Evolutionary conservation across 1,140 invertebrate genomes (phyloP).

Genomic region (Xylocopa sonorina): DNA sequence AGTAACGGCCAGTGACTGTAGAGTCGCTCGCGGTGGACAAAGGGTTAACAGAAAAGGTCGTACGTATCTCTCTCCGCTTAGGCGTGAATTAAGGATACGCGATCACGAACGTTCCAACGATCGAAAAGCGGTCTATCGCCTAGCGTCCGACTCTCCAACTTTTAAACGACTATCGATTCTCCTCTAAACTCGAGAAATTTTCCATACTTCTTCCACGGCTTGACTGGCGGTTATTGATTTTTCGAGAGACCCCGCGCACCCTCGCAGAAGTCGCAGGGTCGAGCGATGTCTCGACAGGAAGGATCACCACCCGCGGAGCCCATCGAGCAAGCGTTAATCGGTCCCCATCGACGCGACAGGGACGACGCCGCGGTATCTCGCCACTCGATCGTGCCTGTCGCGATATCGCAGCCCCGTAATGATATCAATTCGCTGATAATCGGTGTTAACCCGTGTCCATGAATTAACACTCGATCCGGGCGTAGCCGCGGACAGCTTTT

Average conservation of each 20-base stretch:
- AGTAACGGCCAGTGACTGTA: too few relatives aligned
- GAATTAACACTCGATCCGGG: constrained; percentile 52
- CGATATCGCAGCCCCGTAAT: constrained; percentile 46
- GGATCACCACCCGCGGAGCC: neutral
- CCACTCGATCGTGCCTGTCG: constrained; percentile 38
- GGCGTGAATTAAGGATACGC: neutral
- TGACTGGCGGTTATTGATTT: too few relatives aligned
- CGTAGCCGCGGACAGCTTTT: constrained; percentile 28
- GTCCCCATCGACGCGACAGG: neutral
- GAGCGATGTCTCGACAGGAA: neutral
- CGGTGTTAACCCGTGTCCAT: constrained; percentile 64
- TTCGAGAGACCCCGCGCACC: too few relatives aligned
- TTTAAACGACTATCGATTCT: too few relatives aligned
- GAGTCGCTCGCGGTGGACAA: neutral
- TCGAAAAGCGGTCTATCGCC: neutral
- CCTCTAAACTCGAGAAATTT: too few relatives aligned
- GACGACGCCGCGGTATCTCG: constrained; percentile 7
- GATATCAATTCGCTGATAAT: constrained; percentile 58
- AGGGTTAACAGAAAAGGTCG: too few relatives aligned
- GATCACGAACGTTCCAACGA: neutral
- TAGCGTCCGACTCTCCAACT: too few relatives aligned
- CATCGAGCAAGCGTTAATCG: constrained; percentile 13
- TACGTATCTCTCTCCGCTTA: too few relatives aligned
- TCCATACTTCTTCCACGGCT: too few relatives aligned
- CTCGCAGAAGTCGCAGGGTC: too few relatives aligned